phyloP scores from a whole-genome alignment of 2,113 vertebrate genomes.

The Indicator indicator region DNA sequence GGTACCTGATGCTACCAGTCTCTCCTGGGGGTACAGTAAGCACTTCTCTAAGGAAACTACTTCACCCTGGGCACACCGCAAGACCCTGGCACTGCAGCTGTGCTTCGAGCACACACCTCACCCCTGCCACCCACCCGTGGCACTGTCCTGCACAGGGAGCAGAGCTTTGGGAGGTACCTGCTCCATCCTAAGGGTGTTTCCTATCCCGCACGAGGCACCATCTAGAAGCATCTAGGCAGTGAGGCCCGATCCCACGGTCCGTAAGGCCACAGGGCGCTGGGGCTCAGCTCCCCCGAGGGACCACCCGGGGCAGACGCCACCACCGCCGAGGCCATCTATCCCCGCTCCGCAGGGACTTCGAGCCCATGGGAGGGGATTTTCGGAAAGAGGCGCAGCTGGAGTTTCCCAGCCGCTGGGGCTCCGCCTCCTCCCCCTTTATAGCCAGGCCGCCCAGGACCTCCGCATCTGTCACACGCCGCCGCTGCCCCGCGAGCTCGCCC shows the following conservation, averaged over 20 bases:
- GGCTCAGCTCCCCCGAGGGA: background rate
- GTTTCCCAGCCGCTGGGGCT: background rate
- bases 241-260: accelerated
- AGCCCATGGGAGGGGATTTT: background rate
- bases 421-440: constrained; percentile 44
- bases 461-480: background rate
- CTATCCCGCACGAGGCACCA: background rate
- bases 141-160: background rate
- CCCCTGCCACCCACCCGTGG: accelerated
- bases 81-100: background rate
- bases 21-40: accelerated
- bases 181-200: background rate
- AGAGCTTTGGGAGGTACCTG: background rate
- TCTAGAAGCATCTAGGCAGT: background rate
- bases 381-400: background rate
- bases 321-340: accelerated
- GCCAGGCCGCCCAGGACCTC: background rate
- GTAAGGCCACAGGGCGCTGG: accelerated
- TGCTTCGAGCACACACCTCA: background rate
- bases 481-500: background rate
- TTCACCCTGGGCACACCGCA: accelerated
- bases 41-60: background rate
- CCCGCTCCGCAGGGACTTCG: too few species aligned
- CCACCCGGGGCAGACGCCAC: background rate
- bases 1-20: background rate